Conservation (phyloP, 2,888 invertebrate species). For the Eupithecia inturbata region DNA sequence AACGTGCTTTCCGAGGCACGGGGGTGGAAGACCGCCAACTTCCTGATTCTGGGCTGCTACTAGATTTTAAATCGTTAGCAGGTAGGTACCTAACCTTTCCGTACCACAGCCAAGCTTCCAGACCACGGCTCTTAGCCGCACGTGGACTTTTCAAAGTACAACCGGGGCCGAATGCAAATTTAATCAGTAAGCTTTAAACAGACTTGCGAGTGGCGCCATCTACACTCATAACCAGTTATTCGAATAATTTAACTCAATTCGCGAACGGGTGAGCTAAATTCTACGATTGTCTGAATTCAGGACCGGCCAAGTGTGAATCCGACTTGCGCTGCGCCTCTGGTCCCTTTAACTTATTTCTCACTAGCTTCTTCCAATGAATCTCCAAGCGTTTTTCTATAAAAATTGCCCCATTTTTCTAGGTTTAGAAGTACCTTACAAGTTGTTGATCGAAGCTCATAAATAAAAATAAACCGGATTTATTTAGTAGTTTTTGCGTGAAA, state of each 20-base stretch:
- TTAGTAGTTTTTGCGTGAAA: neutral
- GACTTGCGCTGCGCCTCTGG: neutral
- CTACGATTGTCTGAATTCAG: slow-evolving; percentile 18
- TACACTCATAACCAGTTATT: slow-evolving; percentile 37
- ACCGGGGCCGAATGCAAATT: slow-evolving; percentile 55
- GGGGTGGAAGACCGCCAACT: neutral
- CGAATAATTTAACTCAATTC: slow-evolving; percentile 40
- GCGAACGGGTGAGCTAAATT: slow-evolving; percentile 31
- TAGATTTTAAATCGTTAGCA: too few species aligned
- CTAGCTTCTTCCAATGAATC: neutral
- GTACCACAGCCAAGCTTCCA: neutral
- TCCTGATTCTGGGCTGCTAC: neutral
- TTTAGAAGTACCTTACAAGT: too few species aligned
- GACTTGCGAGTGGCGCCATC: slow-evolving; percentile 41
- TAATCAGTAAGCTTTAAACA: slow-evolving; percentile 53
- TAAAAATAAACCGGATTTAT: neutral
- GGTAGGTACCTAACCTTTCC: neutral
- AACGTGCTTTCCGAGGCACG: neutral
- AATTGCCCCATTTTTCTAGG: too few species aligned
- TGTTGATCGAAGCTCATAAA: too few species aligned
- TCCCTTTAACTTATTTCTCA: neutral
- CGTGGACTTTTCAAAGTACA: slow-evolving; percentile 50
- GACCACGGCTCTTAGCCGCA: neutral
- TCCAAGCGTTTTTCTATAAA: neutral
- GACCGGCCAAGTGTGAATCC: neutral